phyloP scores from a whole-genome alignment of 2,113 vertebrate species.

The Python bivittatus region DNA sequence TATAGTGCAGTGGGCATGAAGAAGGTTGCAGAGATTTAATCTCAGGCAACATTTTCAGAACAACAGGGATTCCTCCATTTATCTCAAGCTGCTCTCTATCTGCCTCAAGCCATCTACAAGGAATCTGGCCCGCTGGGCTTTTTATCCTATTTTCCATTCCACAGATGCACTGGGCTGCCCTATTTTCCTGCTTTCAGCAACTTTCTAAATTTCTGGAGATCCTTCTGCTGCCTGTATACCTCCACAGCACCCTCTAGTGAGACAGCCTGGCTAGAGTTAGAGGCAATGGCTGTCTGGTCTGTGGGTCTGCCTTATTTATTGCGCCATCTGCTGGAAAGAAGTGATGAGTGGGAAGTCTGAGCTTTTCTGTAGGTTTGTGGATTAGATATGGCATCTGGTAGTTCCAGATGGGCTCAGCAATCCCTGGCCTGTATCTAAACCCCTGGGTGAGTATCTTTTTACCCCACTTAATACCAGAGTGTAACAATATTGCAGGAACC shows the following conservation, averaged over 20 bases:
- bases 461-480: conserved; percentile 16
- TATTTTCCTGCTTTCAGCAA: background rate
- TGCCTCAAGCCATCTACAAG: background rate
- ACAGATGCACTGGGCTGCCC: background rate
- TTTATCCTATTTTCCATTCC: background rate
- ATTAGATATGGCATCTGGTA: conserved; percentile 6
- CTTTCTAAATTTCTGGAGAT: background rate
- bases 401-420: conserved; percentile 23
- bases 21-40: background rate
- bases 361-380: background rate
- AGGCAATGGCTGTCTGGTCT: background rate
- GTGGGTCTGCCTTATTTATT: background rate
- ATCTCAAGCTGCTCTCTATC: background rate
- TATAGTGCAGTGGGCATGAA: background rate
- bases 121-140: background rate
- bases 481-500: background rate
- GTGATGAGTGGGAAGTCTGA: background rate
- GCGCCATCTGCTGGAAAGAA: conserved; percentile 1
- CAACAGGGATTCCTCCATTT: background rate
- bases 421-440: conserved; percentile 1
- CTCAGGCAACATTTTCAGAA: background rate
- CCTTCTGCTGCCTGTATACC: background rate
- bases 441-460: conserved; percentile 25
- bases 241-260: background rate
- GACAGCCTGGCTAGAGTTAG: background rate